Conservation (phyloP, 2,888 invertebrate genomes). For the Neoascia interrupta region DNA sequence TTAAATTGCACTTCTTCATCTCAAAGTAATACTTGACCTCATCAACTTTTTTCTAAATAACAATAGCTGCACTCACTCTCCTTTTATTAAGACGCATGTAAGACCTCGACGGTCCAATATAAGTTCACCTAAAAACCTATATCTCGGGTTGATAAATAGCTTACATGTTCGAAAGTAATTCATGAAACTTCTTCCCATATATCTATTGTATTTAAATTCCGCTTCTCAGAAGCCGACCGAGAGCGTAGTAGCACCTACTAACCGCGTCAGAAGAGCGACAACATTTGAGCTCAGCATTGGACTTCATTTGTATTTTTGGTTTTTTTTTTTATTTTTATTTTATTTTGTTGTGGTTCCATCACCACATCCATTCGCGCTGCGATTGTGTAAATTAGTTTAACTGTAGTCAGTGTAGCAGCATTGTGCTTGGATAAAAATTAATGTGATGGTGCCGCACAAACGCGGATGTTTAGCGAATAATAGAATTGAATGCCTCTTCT, state of each 20-base stretch:
- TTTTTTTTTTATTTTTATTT: conserved; percentile 6
- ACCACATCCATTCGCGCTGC: conserved; percentile 18
- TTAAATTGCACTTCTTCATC: no score
- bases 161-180: conserved; percentile 12
- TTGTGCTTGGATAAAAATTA: conserved; percentile 66
- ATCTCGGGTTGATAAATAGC: neutral
- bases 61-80: neutral
- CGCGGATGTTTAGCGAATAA: conserved; percentile 64
- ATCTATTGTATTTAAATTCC: conserved; percentile 54
- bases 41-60: neutral
- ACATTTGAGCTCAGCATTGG: conserved; percentile 47
- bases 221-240: conserved; percentile 13
- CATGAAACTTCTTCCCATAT: conserved; percentile 17
- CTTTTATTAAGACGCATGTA: neutral
- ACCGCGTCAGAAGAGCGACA: conserved; percentile 7
- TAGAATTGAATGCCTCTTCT: conserved; percentile 67
- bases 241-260: neutral
- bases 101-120: neutral
- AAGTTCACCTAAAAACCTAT: conserved; percentile 45
- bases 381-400: conserved; percentile 65
- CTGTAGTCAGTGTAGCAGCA: conserved; percentile 57
- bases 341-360: conserved; percentile 43
- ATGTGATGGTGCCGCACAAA: conserved; percentile 64
- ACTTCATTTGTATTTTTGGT: conserved; percentile 51
- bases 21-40: neutral